A percentile compares a stretch with the other conserved stretches of the same genome.
phyloP scores from a whole-genome alignment of 2,113 vertebrate genomes.

The Hassar affinis region DNA sequence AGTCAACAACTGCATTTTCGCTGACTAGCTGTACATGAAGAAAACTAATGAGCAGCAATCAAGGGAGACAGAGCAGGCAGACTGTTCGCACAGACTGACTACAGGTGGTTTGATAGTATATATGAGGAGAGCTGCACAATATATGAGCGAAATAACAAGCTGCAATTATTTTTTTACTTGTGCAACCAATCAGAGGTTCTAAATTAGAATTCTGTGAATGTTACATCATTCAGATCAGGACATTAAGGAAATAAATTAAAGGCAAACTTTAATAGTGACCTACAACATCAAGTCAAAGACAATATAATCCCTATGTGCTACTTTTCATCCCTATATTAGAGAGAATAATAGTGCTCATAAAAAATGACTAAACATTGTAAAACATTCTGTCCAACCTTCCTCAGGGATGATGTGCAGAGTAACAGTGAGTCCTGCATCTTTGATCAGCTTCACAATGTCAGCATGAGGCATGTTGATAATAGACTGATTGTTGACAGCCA shows the following conservation, averaged over 20 bases:
- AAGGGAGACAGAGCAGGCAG: neutral
- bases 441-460: slow-evolving; percentile 99
- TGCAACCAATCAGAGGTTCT: neutral
- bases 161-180: neutral
- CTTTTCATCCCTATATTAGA: neutral
- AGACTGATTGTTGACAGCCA: slow-evolving; percentile 97
- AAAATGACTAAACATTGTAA: neutral
- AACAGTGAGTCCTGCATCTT: slow-evolving; percentile 95
- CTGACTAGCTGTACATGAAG: neutral
- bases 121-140: neutral
- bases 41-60: slow-evolving; percentile 2
- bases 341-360: neutral
- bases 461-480: slow-evolving; percentile 99
- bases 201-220: neutral
- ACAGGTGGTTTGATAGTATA: neutral
- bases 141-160: neutral
- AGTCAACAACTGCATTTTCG: neutral
- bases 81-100: neutral
- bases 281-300: neutral
- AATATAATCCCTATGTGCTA: neutral
- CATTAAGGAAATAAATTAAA: neutral
- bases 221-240: too few relatives aligned
- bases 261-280: neutral
- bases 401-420: slow-evolving; percentile 98
- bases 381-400: slow-evolving; percentile 76